A percentile compares a stretch with the other conserved stretches of the same genome.
Conservation (phyloP, 2,113 vertebrate genomes). For the Tenrec ecaudatus region DNA sequence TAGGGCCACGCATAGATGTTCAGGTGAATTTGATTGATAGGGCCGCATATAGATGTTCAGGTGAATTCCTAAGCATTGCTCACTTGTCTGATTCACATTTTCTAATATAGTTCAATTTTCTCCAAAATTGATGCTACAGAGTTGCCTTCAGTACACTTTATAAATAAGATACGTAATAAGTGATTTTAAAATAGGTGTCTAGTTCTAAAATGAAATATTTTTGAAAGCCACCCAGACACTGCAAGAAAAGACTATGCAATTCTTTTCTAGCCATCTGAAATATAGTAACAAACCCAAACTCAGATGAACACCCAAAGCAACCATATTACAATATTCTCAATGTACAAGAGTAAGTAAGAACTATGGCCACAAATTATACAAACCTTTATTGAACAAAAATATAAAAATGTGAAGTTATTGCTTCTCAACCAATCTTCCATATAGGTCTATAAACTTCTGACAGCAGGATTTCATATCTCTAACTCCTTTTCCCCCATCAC, state of each 20-base stretch:
- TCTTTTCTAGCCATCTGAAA: conserved; percentile 12
- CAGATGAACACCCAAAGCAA: not conserved
- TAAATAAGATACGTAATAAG: not conserved
- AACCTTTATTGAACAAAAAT: no score
- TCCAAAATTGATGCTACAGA: not conserved
- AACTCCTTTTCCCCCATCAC: no score
- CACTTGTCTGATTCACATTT: conserved; percentile 35
- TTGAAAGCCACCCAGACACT: not conserved
- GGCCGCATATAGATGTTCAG: no score
- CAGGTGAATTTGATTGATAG: no score
- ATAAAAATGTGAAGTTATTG: no score
- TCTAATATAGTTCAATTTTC: conserved; percentile 47
- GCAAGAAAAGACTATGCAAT: not conserved
- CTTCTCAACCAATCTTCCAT: no score
- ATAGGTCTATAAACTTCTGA: no score
- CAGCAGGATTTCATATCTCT: no score
- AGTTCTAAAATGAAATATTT: conserved; percentile 24
- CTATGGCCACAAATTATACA: no score
- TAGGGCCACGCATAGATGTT: no score
- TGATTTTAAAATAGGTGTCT: not conserved
- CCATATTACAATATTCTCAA: not conserved
- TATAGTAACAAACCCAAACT: not conserved
- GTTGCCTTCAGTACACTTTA: not conserved
- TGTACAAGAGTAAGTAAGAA: no score
- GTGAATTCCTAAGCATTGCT: conserved; percentile 1